Evolutionary conservation across 2,888 invertebrate genomes (phyloP).

Genomic region (Oligia fasciuncula): DNA sequence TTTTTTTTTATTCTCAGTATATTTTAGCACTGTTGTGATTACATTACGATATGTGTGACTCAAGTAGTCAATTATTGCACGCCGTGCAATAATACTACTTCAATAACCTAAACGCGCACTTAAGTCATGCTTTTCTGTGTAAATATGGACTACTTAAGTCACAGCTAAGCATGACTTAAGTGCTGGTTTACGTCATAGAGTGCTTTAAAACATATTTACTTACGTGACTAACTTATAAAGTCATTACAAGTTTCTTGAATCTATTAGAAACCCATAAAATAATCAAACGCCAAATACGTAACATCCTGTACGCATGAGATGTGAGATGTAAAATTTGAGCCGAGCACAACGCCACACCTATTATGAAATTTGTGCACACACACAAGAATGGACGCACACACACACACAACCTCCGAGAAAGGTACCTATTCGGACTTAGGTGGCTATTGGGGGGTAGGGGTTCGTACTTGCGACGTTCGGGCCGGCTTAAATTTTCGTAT

Average conservation of each 20-base stretch:
- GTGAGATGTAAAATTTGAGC: conserved; percentile 89
- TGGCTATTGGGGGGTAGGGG: conserved; percentile 79
- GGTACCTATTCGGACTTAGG: conserved; percentile 84
- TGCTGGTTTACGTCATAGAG: background rate
- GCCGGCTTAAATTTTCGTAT: conserved; percentile 88
- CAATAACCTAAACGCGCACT: background rate
- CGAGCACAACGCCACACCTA: conserved; percentile 86
- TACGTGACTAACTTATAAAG: background rate
- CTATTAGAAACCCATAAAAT: conserved; percentile 17
- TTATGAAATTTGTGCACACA: conserved; percentile 88
- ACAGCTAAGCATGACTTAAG: background rate
- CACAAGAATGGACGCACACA: conserved; percentile 75
- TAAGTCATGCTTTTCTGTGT: background rate
- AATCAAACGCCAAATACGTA: conserved; percentile 47
- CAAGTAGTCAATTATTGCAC: no score
- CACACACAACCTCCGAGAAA: conserved; percentile 65
- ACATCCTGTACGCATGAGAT: conserved; percentile 82
- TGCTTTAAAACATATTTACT: background rate
- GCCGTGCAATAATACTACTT: no score
- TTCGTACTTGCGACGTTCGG: conserved; percentile 84
- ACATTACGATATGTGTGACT: no score
- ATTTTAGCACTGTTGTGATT: background rate
- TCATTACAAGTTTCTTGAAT: background rate
- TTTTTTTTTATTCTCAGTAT: no score
- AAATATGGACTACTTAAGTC: background rate